Percentiles rank a stretch among this genome's conserved stretches.
phyloP scores from a whole-genome alignment of 1,140 invertebrate genomes.

The Brachionus asplanchnoidis region DNA sequence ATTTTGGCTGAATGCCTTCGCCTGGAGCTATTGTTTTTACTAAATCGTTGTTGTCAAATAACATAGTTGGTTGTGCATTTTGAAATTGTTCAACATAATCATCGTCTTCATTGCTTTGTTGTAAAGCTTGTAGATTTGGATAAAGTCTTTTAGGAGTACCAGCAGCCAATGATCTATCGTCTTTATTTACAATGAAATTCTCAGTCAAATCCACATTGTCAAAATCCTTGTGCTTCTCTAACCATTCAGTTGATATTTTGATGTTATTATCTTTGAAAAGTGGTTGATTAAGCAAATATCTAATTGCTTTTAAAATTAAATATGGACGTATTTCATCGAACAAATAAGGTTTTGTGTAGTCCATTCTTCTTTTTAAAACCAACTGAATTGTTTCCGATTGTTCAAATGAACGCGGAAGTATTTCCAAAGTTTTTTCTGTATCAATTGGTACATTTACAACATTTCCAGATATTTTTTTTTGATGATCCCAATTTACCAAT shows the following conservation, averaged over 20 bases:
- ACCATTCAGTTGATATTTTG: neutral
- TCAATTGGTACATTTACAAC: slow-evolving; percentile 16
- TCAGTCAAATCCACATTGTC: neutral
- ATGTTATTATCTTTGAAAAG: neutral
- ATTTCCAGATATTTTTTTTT: neutral
- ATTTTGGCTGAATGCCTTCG: neutral
- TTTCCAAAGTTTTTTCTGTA: neutral
- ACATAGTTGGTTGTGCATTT: neutral
- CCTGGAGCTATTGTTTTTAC: neutral
- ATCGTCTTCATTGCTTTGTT: neutral
- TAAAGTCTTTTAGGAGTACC: too few relatives aligned
- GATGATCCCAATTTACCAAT: neutral
- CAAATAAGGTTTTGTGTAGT: neutral
- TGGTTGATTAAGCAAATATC: neutral
- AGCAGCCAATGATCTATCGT: neutral
- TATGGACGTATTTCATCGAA: neutral
- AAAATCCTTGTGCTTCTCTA: neutral
- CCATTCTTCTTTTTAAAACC: neutral
- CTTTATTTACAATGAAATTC: neutral
- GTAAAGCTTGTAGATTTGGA: neutral
- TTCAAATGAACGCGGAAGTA: neutral
- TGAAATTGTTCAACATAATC: neutral
- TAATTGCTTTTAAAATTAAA: neutral
- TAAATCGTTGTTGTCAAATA: neutral
- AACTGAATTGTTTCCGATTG: neutral